Conservation (phyloP, 2,888 invertebrate species). For the Volucella inflata region DNA sequence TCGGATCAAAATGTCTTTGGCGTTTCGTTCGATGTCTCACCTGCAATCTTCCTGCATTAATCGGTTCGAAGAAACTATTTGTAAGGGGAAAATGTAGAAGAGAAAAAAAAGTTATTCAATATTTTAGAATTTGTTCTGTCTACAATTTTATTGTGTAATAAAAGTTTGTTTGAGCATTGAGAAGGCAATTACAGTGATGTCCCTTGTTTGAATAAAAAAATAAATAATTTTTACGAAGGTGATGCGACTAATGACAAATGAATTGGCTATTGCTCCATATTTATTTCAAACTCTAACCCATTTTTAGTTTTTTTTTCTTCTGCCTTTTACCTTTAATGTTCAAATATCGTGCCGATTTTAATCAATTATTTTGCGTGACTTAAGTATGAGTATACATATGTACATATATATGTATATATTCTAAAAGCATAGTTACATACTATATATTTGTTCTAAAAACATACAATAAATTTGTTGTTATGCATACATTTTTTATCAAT, state of each 20-base stretch:
- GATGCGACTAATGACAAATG: neutral
- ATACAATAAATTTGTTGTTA: slow-evolving; percentile 5
- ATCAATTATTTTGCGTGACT: slow-evolving; percentile 29
- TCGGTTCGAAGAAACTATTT: no score
- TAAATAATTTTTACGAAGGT: slow-evolving; percentile 28
- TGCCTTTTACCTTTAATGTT: slow-evolving; percentile 18
- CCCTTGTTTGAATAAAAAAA: slow-evolving; percentile 19
- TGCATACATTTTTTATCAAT: neutral
- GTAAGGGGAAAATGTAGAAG: no score
- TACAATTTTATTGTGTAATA: neutral
- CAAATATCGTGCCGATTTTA: slow-evolving; percentile 37
- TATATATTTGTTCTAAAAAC: neutral
- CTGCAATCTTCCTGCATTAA: no score
- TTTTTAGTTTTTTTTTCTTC: slow-evolving; percentile 16
- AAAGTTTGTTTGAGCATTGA: slow-evolving; percentile 6
- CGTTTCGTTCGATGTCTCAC: no score
- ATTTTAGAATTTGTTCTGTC: no score
- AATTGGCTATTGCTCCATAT: neutral
- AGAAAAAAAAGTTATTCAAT: no score
- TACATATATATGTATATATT: no score
- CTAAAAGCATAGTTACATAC: neutral
- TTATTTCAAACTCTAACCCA: slow-evolving; percentile 14
- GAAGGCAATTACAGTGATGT: slow-evolving; percentile 39
- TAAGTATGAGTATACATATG: no score
- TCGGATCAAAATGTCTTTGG: no score